Percentiles rank a stretch among this genome's conserved stretches.
These are phyloP conservation scores for Cheilosia vulpina DNA, from an alignment of 2,888 invertebrate species.

Conservation along the genomic window DNA sequence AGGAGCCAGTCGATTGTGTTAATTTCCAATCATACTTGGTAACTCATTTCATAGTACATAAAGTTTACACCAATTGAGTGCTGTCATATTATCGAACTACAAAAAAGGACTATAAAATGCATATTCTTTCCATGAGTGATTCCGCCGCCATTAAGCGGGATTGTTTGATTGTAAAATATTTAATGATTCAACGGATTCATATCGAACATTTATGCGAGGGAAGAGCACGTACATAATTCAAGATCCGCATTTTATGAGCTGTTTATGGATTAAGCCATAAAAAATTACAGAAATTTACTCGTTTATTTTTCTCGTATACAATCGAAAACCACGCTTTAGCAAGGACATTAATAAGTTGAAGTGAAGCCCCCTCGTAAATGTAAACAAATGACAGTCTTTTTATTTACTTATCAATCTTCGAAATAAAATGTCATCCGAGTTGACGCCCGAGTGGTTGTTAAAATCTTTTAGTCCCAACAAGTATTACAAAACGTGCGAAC, in stretches of 20 bases:
- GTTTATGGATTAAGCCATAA: slow-evolving; percentile 54
- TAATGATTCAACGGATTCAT: slow-evolving; percentile 26
- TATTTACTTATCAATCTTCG: no score
- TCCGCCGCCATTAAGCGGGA: slow-evolving; percentile 25
- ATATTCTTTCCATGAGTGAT: slow-evolving; percentile 27
- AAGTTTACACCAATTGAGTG: slow-evolving; percentile 5
- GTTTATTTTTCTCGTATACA: not conserved
- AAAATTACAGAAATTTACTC: slow-evolving; percentile 57
- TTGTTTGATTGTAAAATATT: slow-evolving; percentile 51
- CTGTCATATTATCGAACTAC: slow-evolving; percentile 20
- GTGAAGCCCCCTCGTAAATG: no score
- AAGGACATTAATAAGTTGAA: slow-evolving; percentile 12
- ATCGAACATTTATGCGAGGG: not conserved
- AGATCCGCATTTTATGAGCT: slow-evolving; percentile 42
- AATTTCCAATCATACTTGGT: not conserved
- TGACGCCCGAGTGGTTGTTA: no score
- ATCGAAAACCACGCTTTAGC: not conserved
- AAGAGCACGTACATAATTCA: slow-evolving; percentile 33
- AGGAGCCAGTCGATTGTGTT: not conserved
- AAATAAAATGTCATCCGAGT: no score
- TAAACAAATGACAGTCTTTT: no score
- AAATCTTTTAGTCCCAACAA: no score
- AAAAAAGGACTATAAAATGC: slow-evolving; percentile 13
- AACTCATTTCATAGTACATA: not conserved
- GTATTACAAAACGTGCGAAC: no score